Evolutionary conservation across 2,797 vertebrate genomes (phyloP), one percentile per base, ranked within the genome.

Genomic region (Falco cherrug): DNA sequence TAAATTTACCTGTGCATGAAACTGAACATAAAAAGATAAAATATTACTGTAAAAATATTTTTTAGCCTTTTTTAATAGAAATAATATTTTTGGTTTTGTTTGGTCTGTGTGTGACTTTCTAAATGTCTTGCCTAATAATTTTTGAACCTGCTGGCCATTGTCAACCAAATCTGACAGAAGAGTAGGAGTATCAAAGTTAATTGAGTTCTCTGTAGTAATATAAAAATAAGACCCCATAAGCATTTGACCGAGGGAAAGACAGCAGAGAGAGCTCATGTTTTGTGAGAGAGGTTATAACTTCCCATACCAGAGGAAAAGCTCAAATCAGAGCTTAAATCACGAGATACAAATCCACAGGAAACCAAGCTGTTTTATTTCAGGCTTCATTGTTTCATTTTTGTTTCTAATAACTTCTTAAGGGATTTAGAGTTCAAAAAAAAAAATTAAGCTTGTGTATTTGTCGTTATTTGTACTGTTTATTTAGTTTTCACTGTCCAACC

Each of bases 311-410:
- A 90, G 48, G 35, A 90, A 78, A 82, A 94, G 33, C 86, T 93
- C 90, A 88, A 86, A 71, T 73, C 73, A 37, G 74, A 93, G 51
- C 28, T 82, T 94, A 94, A 93, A 92, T 70, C 14, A 59, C 63
- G 75, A 90, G 57, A 67, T 54, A 56, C 9, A 92, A 96, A 95
- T 94, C 80, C 90, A 77, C 22, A 41, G 84, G 70, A 94, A 87
- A 65, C 25, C 54, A 85, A 93, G 25, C 39, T 79, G 67, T 56
- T 90, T 87, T 92, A 90, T 94, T 93, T 90, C 56, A 82, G 67
- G 48, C 20, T 96, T 90, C 56, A 53, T 83, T 93, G 71, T 93
- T 94, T 94, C 70, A 74, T 71, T 94, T 94, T 87, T 78, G 59
- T 87, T 95, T 91, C 81, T 93, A 89, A 84, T 90, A 95, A 51